Evolutionary conservation across 1,140 invertebrate genomes (phyloP), one percentile per base, ranked within the genome.

Genomic region (Nasonia giraulti): DNA sequence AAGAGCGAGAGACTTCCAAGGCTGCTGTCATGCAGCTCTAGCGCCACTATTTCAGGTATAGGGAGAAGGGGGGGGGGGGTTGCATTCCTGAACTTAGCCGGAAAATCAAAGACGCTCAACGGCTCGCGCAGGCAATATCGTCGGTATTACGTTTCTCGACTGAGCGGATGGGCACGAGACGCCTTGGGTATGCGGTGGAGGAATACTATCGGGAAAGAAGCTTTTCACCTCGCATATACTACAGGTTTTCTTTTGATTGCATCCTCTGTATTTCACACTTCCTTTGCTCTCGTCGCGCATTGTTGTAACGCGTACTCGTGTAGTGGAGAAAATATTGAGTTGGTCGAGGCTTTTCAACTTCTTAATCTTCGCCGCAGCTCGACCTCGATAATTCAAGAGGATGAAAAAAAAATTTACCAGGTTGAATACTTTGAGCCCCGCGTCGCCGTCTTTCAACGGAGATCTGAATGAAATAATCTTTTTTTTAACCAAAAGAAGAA

Each of bases 121-220:
- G 62, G 78, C 71, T 85, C 83, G 71, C 77, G 84, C 86, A 74
- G 75, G 84, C 84, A 88, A 89, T 88, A 89, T 89, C 84, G 86
- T 80, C 83, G 82, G 83, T 87, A 88, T 88, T 88, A 87, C 87
- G 76, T 89, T 89, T 87, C 73, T 76, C 73, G 47, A 37, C 47
- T n/a, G 37, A 68, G 75, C 33, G 50, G 55, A 77, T 37, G 27
- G 79, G 80, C 50, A 23, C 37, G 23, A 44, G 47, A 47, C 44
- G 33, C 44, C 76, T 33, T 17, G 23, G 62, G 14, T 12, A 62
- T 62, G 47, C 47, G 2, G 12, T 82, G 50, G 14, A 82, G 50
- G 23, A 82, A 82, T 82, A 37, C 47, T 27, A 50, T 69, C 69
- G n/a, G 12, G 8, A 17, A 2, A 17, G 7, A 62, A n/a, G 55